Conservation (phyloP, 2,888 invertebrate genomes). For the Iselma pallidipennis region DNA sequence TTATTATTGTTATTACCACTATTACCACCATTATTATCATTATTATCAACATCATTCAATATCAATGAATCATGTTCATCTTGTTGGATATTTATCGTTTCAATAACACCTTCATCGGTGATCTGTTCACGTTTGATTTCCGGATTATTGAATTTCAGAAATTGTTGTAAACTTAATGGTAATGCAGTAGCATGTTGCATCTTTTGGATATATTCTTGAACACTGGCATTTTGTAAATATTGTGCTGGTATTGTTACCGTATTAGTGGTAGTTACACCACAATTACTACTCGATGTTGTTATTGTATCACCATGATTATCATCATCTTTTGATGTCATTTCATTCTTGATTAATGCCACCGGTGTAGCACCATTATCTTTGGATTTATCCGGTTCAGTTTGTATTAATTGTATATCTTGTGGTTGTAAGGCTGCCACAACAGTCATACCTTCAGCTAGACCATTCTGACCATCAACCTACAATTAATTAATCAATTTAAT, state of each 20-base stretch:
- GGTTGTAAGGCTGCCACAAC: constrained; percentile 70
- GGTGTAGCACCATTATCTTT: constrained; percentile 56
- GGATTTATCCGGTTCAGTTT: constrained; percentile 45
- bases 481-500: constrained; percentile 5
- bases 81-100: constrained; percentile 56
- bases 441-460: constrained; percentile 66
- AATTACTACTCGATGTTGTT: constrained; percentile 5
- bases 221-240: constrained; percentile 59
- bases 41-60: constrained; percentile 51
- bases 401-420: constrained; percentile 69
- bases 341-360: constrained; percentile 59
- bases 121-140: constrained; percentile 61
- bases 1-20: constrained; percentile 49
- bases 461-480: constrained; percentile 56
- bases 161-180: constrained; percentile 65
- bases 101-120: constrained; percentile 58
- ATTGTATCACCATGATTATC: constrained; percentile 16
- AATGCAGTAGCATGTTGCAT: constrained; percentile 54
- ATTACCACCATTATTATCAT: constrained; percentile 49
- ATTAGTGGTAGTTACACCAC: constrained; percentile 47
- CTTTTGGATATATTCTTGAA: constrained; percentile 59
- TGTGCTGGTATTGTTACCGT: constrained; percentile 57
- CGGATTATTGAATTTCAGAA: constrained; percentile 62
- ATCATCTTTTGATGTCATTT: constrained; percentile 36
- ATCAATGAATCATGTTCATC: constrained; percentile 46